Percentiles rank a stretch among this genome's conserved stretches.
Evolutionary conservation across 2,888 invertebrate genomes (phyloP).

Genomic region (Drosophila pegasa): DNA sequence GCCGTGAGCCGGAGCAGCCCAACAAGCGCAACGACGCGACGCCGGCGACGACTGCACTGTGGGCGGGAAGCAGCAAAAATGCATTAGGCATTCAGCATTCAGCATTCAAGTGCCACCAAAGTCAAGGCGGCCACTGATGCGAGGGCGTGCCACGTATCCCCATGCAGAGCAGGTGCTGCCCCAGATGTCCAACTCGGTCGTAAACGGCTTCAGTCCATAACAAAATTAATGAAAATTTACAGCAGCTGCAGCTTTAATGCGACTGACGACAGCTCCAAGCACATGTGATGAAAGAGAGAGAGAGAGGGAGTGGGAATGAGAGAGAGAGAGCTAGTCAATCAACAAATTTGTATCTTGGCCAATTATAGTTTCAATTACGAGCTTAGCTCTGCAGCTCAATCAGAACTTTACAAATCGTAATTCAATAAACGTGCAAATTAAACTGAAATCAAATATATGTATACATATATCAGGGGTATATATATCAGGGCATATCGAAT

Average conservation of each 20-base stretch:
- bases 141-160: neutral
- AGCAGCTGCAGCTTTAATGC: slow-evolving; percentile 40
- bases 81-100: slow-evolving; percentile 64
- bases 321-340: neutral
- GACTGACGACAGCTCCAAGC: slow-evolving; percentile 9
- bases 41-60: slow-evolving; percentile 13
- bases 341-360: neutral
- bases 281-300: neutral
- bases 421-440: neutral
- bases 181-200: slow-evolving; percentile 18
- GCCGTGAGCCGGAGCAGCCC: slow-evolving; percentile 14
- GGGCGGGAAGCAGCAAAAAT: slow-evolving; percentile 65
- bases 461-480: neutral
- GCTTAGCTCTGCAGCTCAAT: neutral
- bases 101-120: slow-evolving; percentile 71
- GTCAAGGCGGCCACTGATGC: slow-evolving; percentile 58
- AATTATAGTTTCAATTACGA: neutral
- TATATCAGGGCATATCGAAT: slow-evolving; percentile 1
- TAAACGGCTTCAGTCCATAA: slow-evolving; percentile 14
- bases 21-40: slow-evolving; percentile 13
- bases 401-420: neutral
- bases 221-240: slow-evolving; percentile 16
- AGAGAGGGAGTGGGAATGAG: neutral
- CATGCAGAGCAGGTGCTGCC: slow-evolving; percentile 15
- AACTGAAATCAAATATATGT: neutral